Evolutionary conservation across 2,888 invertebrate genomes (phyloP), one percentile per base, ranked within the genome.

Genomic region (Volucella inanis): DNA sequence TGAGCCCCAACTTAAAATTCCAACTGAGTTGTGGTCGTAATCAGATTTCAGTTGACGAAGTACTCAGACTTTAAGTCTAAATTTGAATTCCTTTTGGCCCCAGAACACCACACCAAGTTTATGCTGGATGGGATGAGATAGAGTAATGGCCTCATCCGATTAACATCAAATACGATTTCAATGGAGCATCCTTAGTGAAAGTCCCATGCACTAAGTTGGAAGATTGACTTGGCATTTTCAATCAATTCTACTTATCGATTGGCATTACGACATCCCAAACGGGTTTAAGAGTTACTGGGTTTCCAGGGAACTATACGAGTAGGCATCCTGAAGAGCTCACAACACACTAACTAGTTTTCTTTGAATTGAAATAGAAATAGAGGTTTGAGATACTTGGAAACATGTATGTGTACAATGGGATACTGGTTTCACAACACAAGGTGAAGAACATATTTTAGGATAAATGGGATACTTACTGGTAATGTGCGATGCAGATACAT

Each of bases 181-280:
- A 64, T 74, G 38, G 55, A 61, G 41, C 4, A 57, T 82, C 76
- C 70, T 72, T 65, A 57, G 38, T 57, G 45, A 64, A 61, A 72
- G 62, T 22, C 31, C 43, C 55, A 54, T 71, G 61, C 47, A 65
- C 50, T 67, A 57, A 55, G 71, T 70, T 62, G n/a, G 45, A 52
- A 76, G 47, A 76, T 71, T 68, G 68, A 57, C 52, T 74, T 31
- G 61, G 77, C 10, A 67, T 67, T 77, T 76, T 47, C 77, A 77
- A 77, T 77, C 71, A 74, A 68, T 83, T 79, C 79, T 83, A 70
- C 79, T 83, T 83, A 79, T 68, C 64, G 52, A 67, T 68, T 78
- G 10, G 39, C 43, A 54, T 71, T 61, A 54, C 49, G 55, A 45
- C 50, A 50, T 47, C 45, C 49, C 41, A 39, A 68, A 55, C 31